Conservation (phyloP, 1,140 invertebrate species). For the Berghia stephanieae region DNA sequence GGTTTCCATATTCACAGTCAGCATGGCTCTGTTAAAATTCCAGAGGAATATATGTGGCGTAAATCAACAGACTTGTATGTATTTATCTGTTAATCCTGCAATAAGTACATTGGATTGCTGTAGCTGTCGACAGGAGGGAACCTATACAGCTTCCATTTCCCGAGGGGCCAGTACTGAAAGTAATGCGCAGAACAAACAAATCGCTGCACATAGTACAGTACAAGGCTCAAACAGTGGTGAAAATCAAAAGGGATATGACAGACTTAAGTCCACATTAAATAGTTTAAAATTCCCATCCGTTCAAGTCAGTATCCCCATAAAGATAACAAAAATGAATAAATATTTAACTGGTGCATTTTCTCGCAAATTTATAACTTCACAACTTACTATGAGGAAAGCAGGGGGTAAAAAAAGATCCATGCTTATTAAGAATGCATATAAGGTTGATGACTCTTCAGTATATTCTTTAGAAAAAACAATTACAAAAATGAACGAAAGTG, state of each 20-base stretch:
- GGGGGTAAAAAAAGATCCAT: not conserved
- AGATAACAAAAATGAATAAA: conserved; percentile 20
- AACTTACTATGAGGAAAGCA: not conserved
- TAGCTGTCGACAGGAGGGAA: not conserved
- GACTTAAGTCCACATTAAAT: too few species aligned
- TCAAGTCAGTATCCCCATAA: conserved; percentile 15
- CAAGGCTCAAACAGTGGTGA: not conserved
- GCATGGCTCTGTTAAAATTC: too few species aligned
- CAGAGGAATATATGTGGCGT: too few species aligned
- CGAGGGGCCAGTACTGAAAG: not conserved
- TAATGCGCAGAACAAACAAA: conserved; percentile 4
- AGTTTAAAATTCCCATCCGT: not conserved
- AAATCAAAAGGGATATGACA: not conserved
- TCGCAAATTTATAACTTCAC: not conserved
- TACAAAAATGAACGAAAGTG: conserved; percentile 24
- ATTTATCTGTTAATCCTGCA: too few species aligned
- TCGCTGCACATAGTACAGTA: not conserved
- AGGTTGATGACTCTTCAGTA: not conserved
- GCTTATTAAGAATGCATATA: not conserved
- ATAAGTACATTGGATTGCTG: too few species aligned
- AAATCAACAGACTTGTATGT: too few species aligned
- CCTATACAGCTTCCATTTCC: not conserved
- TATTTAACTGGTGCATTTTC: conserved; percentile 14
- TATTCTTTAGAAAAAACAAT: conserved; percentile 23
- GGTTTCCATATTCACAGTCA: too few species aligned